Percentiles rank a stretch among this genome's conserved stretches.
Evolutionary conservation across 2,797 vertebrate species (phyloP).

Genomic region (Cygnus olor): DNA sequence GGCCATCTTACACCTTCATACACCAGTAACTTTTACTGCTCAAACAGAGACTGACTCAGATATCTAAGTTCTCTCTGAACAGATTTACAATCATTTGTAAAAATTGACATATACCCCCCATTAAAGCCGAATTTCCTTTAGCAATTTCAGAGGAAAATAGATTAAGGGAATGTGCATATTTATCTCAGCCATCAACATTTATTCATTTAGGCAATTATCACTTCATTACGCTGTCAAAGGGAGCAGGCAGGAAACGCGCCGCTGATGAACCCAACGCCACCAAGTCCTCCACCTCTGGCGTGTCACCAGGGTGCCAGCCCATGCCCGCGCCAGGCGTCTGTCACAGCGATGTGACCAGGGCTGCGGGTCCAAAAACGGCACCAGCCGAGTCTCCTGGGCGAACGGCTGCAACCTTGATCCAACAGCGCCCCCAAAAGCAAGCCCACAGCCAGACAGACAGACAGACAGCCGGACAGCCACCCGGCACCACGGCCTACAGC

Average conservation of each 20-base stretch:
- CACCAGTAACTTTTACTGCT: slow-evolving; percentile 71
- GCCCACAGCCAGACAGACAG: background rate
- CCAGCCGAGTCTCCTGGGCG: background rate
- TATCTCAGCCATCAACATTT: slow-evolving; percentile 82
- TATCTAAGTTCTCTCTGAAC: slow-evolving; percentile 66
- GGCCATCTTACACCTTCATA: slow-evolving; percentile 72
- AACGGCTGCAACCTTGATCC: slow-evolving; percentile 63
- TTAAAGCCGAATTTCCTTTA: slow-evolving; percentile 83
- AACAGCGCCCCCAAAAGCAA: slow-evolving; percentile 82
- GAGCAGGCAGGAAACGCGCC: slow-evolving; percentile 51
- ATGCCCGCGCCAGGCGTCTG: slow-evolving; percentile 43
- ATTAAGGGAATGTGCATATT: slow-evolving; percentile 80
- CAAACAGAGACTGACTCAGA: slow-evolving; percentile 50
- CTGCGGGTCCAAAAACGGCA: slow-evolving; percentile 39
- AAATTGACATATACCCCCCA: slow-evolving; percentile 74
- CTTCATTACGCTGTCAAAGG: slow-evolving; percentile 80
- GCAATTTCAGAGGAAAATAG: slow-evolving; percentile 79
- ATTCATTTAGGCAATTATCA: slow-evolving; percentile 84
- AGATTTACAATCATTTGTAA: slow-evolving; percentile 78
- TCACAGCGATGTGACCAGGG: slow-evolving; percentile 62
- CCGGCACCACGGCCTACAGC: background rate
- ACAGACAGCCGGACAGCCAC: background rate
- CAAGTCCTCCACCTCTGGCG: slow-evolving; percentile 41
- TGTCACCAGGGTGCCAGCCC: slow-evolving; percentile 46
- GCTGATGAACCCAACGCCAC: slow-evolving; percentile 52